Conservation (phyloP, 2,113 vertebrate species). For the Oostethus manadensis region DNA sequence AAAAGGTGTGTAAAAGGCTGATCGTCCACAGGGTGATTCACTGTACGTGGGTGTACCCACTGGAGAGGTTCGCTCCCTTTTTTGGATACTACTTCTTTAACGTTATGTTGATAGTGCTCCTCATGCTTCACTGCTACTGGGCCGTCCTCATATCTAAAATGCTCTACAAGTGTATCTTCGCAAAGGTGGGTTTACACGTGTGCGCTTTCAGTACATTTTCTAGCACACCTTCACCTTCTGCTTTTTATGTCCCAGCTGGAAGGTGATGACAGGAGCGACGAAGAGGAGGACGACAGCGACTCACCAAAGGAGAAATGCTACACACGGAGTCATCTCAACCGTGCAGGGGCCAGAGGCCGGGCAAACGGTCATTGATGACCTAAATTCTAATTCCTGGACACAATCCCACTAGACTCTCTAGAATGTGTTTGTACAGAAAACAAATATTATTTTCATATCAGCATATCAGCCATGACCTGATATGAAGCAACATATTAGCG, state of each 20-base stretch:
- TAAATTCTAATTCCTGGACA: conserved; percentile 24
- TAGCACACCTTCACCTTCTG: neutral
- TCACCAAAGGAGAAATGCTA: conserved; percentile 24
- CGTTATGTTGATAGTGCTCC: conserved; percentile 74
- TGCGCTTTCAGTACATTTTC: neutral
- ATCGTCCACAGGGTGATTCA: conserved; percentile 79
- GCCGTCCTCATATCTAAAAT: conserved; percentile 80
- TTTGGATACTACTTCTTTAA: conserved; percentile 90
- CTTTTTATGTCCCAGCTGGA: conserved; percentile 44
- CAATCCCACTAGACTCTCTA: conserved; percentile 5
- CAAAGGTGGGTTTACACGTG: conserved; percentile 68
- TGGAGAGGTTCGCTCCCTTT: conserved; percentile 73
- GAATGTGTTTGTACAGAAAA: conserved; percentile 2
- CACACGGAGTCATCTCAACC: conserved; percentile 42
- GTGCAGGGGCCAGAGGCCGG: conserved; percentile 36
- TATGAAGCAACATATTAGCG: conserved; percentile 7
- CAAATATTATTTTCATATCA: conserved; percentile 4
- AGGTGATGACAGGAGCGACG: conserved; percentile 59
- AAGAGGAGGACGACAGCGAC: conserved; percentile 61
- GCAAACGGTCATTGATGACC: conserved; percentile 50
- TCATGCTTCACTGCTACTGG: conserved; percentile 87
- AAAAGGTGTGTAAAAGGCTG: neutral
- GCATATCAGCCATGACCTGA: conserved; percentile 13
- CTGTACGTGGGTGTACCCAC: conserved; percentile 77
- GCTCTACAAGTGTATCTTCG: conserved; percentile 77